Base-by-base conservation (phyloP, 2,888 invertebrate genomes). In the Limenitis camilla region DNA sequence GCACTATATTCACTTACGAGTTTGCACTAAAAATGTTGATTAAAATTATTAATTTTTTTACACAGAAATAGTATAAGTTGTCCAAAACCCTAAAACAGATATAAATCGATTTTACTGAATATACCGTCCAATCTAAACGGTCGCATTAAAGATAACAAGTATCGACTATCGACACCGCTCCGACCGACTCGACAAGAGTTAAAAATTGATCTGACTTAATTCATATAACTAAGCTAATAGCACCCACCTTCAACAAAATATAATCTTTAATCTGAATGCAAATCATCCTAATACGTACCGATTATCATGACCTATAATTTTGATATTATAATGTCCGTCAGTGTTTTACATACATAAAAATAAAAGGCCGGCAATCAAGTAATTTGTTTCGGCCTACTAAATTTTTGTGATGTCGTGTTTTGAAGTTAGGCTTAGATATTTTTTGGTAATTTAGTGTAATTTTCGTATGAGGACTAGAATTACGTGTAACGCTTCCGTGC, bases 251-350 rank as follows among this genome's bases (percentile, higher is more conserved):
- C 71, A 74, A 75, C 77, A 81, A 85, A 86, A 84, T 82, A 85
- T 85, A 84, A 85, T 85, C 80, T 84, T 85, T 85, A 85, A 86
- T 86, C 83, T 85, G 81, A 75, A 86, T 85, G 85, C 85, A 83
- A 85, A 86, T 84, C 84, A 82, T 81, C 76, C 83, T 85, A 86
- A 85, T 84, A 80, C 81, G 83, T 81, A 82, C 78, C 81, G 81
- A 83, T 85, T 83, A 85, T 81, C 79, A 81, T 80, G 72, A 82
- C 80, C 81, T 84, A 83, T 86, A 84, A 86, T 86, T 85, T 84
- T 72, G 80, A 71, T 78, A 85, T 86, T 86, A 86, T 85, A 84
- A 81, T 84, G 86, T 85, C 86, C 84, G 82, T 85, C 85, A 85
- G 80, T 81, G 82, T 85, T 85, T 85, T 78, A 85, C 83, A 85